phyloP scores from a whole-genome alignment of 2,113 vertebrate genomes.

The Ivindomyrus marchei region DNA sequence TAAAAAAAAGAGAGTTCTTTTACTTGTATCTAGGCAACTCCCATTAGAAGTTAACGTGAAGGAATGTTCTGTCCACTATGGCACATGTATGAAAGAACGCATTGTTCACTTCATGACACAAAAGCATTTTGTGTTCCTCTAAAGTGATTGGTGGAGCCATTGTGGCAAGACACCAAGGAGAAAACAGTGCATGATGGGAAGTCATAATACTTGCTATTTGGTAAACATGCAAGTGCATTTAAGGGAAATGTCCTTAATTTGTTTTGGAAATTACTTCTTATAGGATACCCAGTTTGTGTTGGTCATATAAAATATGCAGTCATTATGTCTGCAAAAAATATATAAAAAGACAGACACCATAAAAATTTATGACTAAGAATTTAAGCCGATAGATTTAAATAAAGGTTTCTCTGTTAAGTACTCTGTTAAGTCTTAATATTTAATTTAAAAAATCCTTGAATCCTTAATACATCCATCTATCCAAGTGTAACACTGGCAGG shows the following conservation, averaged over 20 bases:
- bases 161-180: not conserved
- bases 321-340: not conserved
- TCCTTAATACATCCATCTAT: not conserved
- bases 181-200: not conserved
- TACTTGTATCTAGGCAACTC: conserved; percentile 1
- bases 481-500: not conserved
- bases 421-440: not conserved
- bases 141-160: not conserved
- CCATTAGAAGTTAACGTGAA: not conserved
- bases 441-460: not conserved
- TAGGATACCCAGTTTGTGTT: not conserved
- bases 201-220: not conserved
- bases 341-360: not conserved
- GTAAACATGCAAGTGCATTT: not conserved
- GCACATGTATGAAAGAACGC: not conserved
- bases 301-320: not conserved
- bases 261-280: not conserved
- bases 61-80: conserved; percentile 1
- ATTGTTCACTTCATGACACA: not conserved
- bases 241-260: not conserved
- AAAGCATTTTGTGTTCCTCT: not conserved
- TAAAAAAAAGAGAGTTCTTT: not conserved
- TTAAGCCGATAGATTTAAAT: not conserved
- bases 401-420: not conserved
- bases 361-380: not conserved